Base-by-base conservation (phyloP, 2,113 vertebrate species). In the Vireo altiloquus region DNA sequence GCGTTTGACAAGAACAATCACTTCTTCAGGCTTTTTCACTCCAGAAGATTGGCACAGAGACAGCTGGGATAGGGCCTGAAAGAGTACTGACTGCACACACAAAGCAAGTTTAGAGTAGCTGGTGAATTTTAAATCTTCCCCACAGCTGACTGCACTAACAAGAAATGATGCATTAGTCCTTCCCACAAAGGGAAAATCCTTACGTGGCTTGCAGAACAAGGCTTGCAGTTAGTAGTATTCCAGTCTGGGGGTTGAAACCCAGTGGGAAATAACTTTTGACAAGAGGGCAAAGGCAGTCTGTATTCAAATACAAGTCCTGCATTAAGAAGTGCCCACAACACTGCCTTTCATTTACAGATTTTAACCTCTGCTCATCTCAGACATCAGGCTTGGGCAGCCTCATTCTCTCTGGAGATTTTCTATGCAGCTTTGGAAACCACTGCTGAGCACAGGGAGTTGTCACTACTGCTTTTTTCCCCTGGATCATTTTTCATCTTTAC, bases 141-240 rank as follows among this genome's bases (percentile, higher is more conserved):
- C 75, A 53, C 15, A 39, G 63, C 46, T 54, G 65, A 69, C 66
- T 49, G 75, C 40, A 35, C 44, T 66, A 93, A 90, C 64, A 74
- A 46, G 42, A 94, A 92, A 83, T n/a, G 23, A 92, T 1, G 2
- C 31, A 18, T 24, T 77, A 88, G 47, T 57, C 49, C 85, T 93
- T 86, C 37, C 33, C 59, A 50, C 50, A 59, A 63, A 65, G 37
- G 82, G 18, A 80, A 82, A 82, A 57, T 18, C 10, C 85, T 65
- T 12, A 6, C 0, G 0, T 6, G 24, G 31, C 24, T 20, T 40
- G 52, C 24, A 49, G 65, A 92, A n/a, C 35, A 56, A 60, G 53
- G 33, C 33, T 75, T 68, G 37, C 27, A 63, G 64, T 21, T 46
- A 70, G 21, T 24, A 19, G 6, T 28, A 9, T 63, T 82, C 39